These are phyloP conservation scores for Drosophila mimetica DNA, from an alignment of 2,888 invertebrate species.

Conservation along the genomic window DNA sequence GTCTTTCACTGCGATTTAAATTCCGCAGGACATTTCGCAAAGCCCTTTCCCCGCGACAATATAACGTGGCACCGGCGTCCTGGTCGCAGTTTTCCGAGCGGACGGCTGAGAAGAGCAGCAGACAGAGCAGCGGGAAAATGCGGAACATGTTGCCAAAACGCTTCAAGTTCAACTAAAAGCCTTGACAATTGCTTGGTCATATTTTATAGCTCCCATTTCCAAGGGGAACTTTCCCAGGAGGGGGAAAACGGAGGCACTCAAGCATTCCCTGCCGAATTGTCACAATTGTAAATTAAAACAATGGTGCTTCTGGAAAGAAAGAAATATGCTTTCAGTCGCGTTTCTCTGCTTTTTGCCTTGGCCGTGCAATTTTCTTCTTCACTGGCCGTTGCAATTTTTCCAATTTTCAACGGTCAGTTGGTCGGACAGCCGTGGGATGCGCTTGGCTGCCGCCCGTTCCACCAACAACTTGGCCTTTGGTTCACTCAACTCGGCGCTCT, in stretches of 20 bases:
- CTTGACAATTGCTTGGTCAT: slow-evolving; percentile 60
- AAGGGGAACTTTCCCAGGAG: slow-evolving; percentile 70
- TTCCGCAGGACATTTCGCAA: slow-evolving; percentile 86
- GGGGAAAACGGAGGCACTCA: slow-evolving; percentile 48
- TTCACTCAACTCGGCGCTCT: slow-evolving; percentile 45
- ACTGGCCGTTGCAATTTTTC: slow-evolving; percentile 75
- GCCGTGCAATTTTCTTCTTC: slow-evolving; percentile 81
- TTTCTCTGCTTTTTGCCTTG: slow-evolving; percentile 48
- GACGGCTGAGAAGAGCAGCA: slow-evolving; percentile 46
- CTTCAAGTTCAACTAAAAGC: slow-evolving; percentile 69
- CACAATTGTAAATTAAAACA: slow-evolving; percentile 75
- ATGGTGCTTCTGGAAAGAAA: slow-evolving; percentile 52
- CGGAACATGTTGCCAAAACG: slow-evolving; percentile 61
- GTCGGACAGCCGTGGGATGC: slow-evolving; percentile 63
- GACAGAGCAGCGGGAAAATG: slow-evolving; percentile 44
- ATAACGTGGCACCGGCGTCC: slow-evolving; percentile 79
- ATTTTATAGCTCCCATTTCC: slow-evolving; percentile 65
- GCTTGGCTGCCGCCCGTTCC: slow-evolving; percentile 49
- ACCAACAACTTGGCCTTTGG: slow-evolving; percentile 24
- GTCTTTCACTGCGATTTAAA: slow-evolving; percentile 83
- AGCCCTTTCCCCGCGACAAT: slow-evolving; percentile 85
- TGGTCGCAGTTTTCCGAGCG: slow-evolving; percentile 53
- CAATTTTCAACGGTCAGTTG: slow-evolving; percentile 82
- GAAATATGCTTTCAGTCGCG: slow-evolving; percentile 63
- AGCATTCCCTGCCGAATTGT: slow-evolving; percentile 67